Evolutionary conservation across 2,888 invertebrate genomes (phyloP), one percentile per base, ranked within the genome.

Genomic region (Patella caerulea): DNA sequence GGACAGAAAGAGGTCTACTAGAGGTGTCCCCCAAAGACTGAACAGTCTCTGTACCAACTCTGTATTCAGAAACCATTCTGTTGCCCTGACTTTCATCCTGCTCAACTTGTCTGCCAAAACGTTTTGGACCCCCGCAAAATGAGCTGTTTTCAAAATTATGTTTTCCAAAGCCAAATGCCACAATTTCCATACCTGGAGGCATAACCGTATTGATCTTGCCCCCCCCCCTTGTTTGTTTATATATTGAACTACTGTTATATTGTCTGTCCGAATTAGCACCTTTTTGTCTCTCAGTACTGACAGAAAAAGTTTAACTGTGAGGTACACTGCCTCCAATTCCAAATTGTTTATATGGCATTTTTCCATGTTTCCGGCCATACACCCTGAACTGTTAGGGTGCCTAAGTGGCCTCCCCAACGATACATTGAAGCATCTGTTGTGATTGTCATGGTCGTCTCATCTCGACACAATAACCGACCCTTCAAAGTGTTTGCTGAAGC

Each of bases 91-190:
- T 81, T 53, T 82, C 79, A 71, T 45, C 11, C 81, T 15, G 24
- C 80, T 80, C 69, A 79, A 73, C 14, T 29, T 71, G 73, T 83
- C 82, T 17, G 80, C 80, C 14, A 81, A n/a, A 14, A 77, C 54
- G 56, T 82, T 83, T 55, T 77, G 55, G 14, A 56, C 69, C 24
- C 81, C 82, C 75, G 24, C 17, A 14, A 82, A 78, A 73, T 82
- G 81, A 14, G 71, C 79, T 74, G n/a, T n/a, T n/a, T n/a, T n/a
- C n/a, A n/a, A n/a, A n/a, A n/a, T n/a, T n/a, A n/a, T n/a, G n/a
- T n/a, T n/a, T n/a, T n/a, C n/a, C n/a, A n/a, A n/a, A n/a, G n/a
- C n/a, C n/a, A n/a, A n/a, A n/a, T n/a, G 71, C 79, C 79, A 81
- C 17, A 73, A 55, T 17, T 73, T 24, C 56, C 55, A 73, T 1